These are phyloP conservation scores for Lasioglossum morio DNA, from an alignment of 2,888 invertebrate genomes.

Conservation along the genomic window DNA sequence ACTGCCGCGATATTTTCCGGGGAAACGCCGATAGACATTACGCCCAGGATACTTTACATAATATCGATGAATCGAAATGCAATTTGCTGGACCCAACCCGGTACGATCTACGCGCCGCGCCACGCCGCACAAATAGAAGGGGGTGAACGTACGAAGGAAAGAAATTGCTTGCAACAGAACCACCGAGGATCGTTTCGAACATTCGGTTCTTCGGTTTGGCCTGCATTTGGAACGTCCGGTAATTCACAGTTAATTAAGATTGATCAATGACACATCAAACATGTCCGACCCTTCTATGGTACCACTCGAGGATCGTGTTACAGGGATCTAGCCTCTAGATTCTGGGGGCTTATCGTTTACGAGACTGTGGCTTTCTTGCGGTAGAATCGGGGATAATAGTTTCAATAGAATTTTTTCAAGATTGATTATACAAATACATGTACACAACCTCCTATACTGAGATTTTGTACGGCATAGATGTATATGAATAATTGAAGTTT, in stretches of 20 bases:
- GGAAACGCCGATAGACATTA: conserved; percentile 69
- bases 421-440: neutral
- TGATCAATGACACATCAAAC: conserved; percentile 54
- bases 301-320: neutral
- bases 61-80: conserved; percentile 59
- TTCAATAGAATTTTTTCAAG: neutral
- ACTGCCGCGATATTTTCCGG: conserved; percentile 60
- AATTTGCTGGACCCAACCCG: conserved; percentile 46
- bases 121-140: conserved; percentile 5
- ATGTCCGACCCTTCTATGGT: neutral
- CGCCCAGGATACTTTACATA: conserved; percentile 65
- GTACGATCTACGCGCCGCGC: conserved; percentile 19
- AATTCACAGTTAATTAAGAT: conserved; percentile 53
- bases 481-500: neutral
- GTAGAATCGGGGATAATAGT: neutral
- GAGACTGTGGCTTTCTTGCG: neutral
- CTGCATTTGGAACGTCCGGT: conserved; percentile 33
- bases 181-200: conserved; percentile 32
- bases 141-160: neutral
- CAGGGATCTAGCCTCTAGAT: neutral
- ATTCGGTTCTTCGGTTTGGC: conserved; percentile 24
- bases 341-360: neutral
- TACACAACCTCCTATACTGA: neutral
- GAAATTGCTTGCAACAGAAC: conserved; percentile 7
- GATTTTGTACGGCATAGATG: neutral